Conservation (phyloP, 1,140 invertebrate genomes). For the Linepithema humile region DNA sequence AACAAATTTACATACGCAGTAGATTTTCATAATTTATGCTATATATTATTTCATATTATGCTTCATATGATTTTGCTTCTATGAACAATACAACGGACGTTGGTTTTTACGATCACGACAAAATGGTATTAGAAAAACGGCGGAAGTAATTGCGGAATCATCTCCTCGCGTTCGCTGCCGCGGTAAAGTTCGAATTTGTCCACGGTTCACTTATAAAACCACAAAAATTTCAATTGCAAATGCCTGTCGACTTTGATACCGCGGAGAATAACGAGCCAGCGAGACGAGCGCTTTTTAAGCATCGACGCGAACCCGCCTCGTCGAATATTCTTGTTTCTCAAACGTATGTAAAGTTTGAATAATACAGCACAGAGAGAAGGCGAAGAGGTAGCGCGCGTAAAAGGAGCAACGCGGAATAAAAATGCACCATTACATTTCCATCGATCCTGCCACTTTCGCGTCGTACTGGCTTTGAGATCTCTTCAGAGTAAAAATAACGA, state of each 20-base stretch:
- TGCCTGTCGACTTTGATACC: constrained; percentile 47
- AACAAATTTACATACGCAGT: not conserved
- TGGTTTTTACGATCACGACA: not conserved
- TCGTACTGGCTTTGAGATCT: not conserved
- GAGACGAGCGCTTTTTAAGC: constrained; percentile 54
- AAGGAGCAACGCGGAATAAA: constrained; percentile 49
- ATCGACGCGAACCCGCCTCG: constrained; percentile 47
- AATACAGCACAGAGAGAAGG: constrained; percentile 27
- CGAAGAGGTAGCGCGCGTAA: constrained; percentile 11
- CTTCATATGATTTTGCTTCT: not conserved
- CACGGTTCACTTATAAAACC: constrained; percentile 28
- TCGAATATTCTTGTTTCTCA: constrained; percentile 59
- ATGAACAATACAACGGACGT: not conserved
- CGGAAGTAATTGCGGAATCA: constrained; percentile 7
- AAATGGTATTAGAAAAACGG: not conserved
- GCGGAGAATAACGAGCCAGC: constrained; percentile 37
- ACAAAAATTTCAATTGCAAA: constrained; percentile 49
- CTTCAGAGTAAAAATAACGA: constrained; percentile 14
- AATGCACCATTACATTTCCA: constrained; percentile 35
- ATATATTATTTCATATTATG: not conserved
- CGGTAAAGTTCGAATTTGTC: constrained; percentile 40
- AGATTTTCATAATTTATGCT: not conserved
- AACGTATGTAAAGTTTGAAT: constrained; percentile 57
- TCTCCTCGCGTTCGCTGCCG: not conserved
- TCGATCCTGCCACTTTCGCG: constrained; percentile 21